Percentiles rank a stretch among this genome's conserved stretches.
Evolutionary conservation across 2,888 invertebrate species (phyloP).

Genomic region (Apocheima hispidaria): DNA sequence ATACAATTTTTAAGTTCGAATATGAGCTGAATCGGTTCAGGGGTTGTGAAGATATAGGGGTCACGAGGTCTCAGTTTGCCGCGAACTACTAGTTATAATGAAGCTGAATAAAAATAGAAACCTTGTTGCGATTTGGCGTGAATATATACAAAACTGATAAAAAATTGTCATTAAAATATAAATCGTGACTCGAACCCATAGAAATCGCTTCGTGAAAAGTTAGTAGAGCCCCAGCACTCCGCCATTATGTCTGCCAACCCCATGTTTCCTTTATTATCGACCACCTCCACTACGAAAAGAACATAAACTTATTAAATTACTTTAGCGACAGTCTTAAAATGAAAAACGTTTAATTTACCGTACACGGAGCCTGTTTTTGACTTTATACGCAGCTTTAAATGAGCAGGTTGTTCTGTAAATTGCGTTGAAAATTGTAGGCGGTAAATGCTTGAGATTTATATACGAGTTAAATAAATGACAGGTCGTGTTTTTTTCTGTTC

Average conservation of each 20-base stretch:
- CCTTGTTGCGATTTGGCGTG: no score
- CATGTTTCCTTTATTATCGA: conserved; percentile 48
- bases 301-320: conserved; percentile 45
- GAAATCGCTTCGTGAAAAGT: neutral
- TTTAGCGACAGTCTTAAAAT: conserved; percentile 46
- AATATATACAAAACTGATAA: no score
- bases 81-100: no score
- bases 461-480: conserved; percentile 24
- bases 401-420: conserved; percentile 38
- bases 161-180: no score
- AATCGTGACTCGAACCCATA: neutral
- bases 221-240: conserved; percentile 31
- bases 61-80: no score
- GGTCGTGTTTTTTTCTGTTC: conserved; percentile 6
- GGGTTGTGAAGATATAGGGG: no score
- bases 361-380: conserved; percentile 30
- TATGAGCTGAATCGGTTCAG: no score
- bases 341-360: conserved; percentile 41
- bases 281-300: conserved; percentile 43
- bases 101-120: neutral
- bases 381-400: conserved; percentile 35
- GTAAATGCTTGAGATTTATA: conserved; percentile 28
- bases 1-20: no score
- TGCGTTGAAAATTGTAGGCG: conserved; percentile 28
- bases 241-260: conserved; percentile 49